phyloP scores from a whole-genome alignment of 2,797 vertebrate genomes.

The Benthosema pterotum region DNA sequence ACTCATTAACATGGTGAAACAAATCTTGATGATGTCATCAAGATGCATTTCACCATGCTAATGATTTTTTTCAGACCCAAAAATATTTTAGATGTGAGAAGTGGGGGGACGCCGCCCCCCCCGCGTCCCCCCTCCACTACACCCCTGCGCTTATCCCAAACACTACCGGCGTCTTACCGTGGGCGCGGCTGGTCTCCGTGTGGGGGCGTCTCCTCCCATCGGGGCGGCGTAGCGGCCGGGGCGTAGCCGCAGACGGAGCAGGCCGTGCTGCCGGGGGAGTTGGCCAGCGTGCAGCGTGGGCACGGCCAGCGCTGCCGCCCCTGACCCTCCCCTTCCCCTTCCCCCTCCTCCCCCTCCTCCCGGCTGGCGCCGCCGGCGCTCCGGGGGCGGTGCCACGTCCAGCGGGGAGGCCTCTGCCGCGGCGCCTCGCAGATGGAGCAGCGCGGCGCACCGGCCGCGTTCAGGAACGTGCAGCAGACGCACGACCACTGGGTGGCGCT shows the following conservation, averaged over 20 bases:
- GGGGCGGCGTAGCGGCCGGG: background rate
- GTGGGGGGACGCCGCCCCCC: too few relatives aligned
- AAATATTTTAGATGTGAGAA: too few relatives aligned
- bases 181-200: too few relatives aligned
- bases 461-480: constrained; percentile 88
- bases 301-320: constrained; percentile 78
- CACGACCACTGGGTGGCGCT: constrained; percentile 85
- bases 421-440: constrained; percentile 90
- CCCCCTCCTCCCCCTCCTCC: constrained; percentile 69
- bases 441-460: constrained; percentile 82
- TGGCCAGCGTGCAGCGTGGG: constrained; percentile 85
- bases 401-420: constrained; percentile 76
- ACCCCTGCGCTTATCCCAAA: too few relatives aligned
- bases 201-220: too few relatives aligned
- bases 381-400: constrained; percentile 64
- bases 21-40: too few relatives aligned
- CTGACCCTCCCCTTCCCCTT: constrained; percentile 44
- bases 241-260: constrained; percentile 83
- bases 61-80: too few relatives aligned
- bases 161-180: too few relatives aligned
- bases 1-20: too few relatives aligned
- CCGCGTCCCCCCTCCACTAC: too few relatives aligned
- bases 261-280: constrained; percentile 71
- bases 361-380: constrained; percentile 45
- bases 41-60: too few relatives aligned